A percentile compares a stretch with the other conserved stretches of the same genome.
phyloP scores from a whole-genome alignment of 2,113 vertebrate genomes.

The Gadus chalcogrammus region DNA sequence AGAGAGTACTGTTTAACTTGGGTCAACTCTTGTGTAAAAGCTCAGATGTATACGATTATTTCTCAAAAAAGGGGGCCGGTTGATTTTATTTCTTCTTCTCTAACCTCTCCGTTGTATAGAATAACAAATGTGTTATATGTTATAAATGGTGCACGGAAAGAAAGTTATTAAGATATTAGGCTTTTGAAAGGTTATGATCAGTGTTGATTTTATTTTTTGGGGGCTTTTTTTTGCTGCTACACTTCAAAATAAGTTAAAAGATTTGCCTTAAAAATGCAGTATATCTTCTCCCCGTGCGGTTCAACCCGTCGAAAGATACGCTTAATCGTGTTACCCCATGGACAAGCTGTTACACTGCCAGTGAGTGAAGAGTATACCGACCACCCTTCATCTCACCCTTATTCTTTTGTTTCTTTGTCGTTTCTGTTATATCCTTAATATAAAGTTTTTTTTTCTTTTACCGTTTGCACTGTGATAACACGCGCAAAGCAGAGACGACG shows the following conservation, averaged over 20 bases:
- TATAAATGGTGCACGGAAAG: slow-evolving; percentile 58
- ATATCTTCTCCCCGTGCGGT: slow-evolving; percentile 42
- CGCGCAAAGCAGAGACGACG: slow-evolving; percentile 14
- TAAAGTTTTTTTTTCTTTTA: slow-evolving; percentile 5
- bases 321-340: slow-evolving; percentile 4
- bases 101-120: slow-evolving; percentile 64
- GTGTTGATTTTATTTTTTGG: slow-evolving; percentile 69
- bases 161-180: slow-evolving; percentile 74
- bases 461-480: slow-evolving; percentile 55
- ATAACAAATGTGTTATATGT: slow-evolving; percentile 75
- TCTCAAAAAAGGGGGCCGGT: slow-evolving; percentile 36
- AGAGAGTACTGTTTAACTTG: slow-evolving; percentile 82
- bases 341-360: slow-evolving; percentile 37
- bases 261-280: slow-evolving; percentile 78
- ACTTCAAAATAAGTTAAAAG: slow-evolving; percentile 71
- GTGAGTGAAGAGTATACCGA: slow-evolving; percentile 4
- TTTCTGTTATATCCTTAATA: slow-evolving; percentile 27
- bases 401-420: not conserved
- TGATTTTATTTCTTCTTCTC: slow-evolving; percentile 19
- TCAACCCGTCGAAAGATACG: slow-evolving; percentile 17
- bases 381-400: slow-evolving; percentile 30
- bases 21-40: slow-evolving; percentile 77
- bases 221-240: slow-evolving; percentile 71
- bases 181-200: slow-evolving; percentile 77
- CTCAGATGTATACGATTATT: slow-evolving; percentile 73